These are phyloP conservation scores for Tetrapedia diversipes DNA, from an alignment of 2,888 invertebrate genomes.

Conservation along the genomic window DNA sequence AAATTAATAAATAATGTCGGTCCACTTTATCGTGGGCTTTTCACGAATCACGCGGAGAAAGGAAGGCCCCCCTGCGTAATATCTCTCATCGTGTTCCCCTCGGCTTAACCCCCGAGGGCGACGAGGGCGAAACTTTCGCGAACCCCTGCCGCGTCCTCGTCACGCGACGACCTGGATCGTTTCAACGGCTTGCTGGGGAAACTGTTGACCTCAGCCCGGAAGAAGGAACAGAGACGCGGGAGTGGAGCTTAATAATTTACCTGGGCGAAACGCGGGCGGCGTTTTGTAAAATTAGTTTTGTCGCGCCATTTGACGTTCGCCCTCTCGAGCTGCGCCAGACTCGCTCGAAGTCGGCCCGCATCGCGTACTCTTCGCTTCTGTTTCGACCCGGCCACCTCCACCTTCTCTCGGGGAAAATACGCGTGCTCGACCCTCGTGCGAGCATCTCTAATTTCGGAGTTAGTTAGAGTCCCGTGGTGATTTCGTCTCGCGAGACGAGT, in stretches of 20 bases:
- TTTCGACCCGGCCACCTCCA: too few relatives aligned
- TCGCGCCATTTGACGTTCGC: constrained; percentile 65
- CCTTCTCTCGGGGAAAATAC: neutral
- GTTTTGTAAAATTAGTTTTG: constrained; percentile 77
- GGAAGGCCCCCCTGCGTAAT: constrained; percentile 40
- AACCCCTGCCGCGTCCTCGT: constrained; percentile 16
- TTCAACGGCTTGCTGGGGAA: constrained; percentile 29
- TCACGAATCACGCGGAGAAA: constrained; percentile 58
- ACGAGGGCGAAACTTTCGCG: constrained; percentile 64
- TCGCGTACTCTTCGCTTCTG: neutral
- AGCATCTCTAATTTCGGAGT: constrained; percentile 30
- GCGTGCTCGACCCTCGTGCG: neutral
- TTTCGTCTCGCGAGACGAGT: constrained; percentile 7
- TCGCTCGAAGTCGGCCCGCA: neutral
- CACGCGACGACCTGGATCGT: constrained; percentile 1
- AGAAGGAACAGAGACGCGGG: neutral
- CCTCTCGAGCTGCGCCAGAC: constrained; percentile 5
- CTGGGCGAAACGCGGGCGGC: constrained; percentile 69
- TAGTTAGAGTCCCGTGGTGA: constrained; percentile 25
- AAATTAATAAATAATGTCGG: constrained; percentile 72
- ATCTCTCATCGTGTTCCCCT: constrained; percentile 54
- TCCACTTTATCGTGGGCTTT: constrained; percentile 65
- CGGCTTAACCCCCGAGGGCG: constrained; percentile 63
- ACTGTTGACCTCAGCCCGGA: constrained; percentile 29
- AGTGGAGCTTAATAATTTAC: constrained; percentile 72